Conservation (phyloP, 1,140 invertebrate species). For the Asbolus verrucosus region DNA sequence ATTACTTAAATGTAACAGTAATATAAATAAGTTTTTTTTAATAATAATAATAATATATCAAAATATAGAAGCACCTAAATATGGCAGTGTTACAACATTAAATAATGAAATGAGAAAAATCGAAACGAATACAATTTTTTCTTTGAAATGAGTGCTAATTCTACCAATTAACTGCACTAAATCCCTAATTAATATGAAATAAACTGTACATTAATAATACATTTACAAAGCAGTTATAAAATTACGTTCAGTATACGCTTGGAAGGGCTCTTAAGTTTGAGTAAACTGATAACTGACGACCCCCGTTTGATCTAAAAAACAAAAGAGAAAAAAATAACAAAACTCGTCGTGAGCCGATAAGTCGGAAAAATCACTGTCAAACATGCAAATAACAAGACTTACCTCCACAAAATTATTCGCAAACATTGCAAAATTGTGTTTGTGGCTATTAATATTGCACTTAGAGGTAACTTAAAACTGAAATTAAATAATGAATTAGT, state of each 20-base stretch:
- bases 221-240: slow-evolving; percentile 42
- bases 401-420: slow-evolving; percentile 46
- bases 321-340: slow-evolving; percentile 14
- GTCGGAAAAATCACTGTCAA: slow-evolving; percentile 31
- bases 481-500: slow-evolving; percentile 61
- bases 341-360: too few relatives aligned
- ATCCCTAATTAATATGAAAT: slow-evolving; percentile 37
- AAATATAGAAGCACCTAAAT: slow-evolving; percentile 36
- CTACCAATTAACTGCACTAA: slow-evolving; percentile 15
- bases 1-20: slow-evolving; percentile 51
- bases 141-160: slow-evolving; percentile 27
- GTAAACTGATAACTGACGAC: slow-evolving; percentile 56
- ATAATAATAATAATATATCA: slow-evolving; percentile 38
- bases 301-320: slow-evolving; percentile 43
- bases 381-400: slow-evolving; percentile 52
- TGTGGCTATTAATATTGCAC: slow-evolving; percentile 58
- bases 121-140: slow-evolving; percentile 4
- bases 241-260: slow-evolving; percentile 38
- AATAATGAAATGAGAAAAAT: not conserved
- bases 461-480: slow-evolving; percentile 65
- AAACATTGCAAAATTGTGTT: slow-evolving; percentile 49
- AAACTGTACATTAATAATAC: slow-evolving; percentile 47
- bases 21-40: slow-evolving; percentile 42
- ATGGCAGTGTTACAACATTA: slow-evolving; percentile 39
- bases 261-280: slow-evolving; percentile 49